Conservation (phyloP, 2,113 vertebrate genomes). For the Mustela lutreola region DNA sequence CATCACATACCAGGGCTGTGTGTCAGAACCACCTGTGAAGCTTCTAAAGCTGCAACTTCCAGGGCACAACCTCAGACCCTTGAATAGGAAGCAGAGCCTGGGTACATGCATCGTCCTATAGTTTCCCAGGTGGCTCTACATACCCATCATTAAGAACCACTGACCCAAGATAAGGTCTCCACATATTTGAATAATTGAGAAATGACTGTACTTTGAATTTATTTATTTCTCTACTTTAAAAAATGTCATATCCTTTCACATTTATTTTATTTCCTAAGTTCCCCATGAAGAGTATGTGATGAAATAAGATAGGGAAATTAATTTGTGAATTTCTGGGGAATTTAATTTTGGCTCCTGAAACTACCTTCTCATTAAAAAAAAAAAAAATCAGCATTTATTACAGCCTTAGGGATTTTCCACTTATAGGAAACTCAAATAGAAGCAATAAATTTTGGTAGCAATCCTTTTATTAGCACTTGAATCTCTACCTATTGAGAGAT, state of each 20-base stretch:
- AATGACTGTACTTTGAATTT: conserved; percentile 19
- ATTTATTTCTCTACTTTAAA: conserved; percentile 37
- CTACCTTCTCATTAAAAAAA: neutral
- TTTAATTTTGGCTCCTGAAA: conserved; percentile 27
- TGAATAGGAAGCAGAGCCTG: neutral
- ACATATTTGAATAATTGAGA: neutral
- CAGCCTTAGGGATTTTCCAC: neutral
- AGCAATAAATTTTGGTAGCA: conserved; percentile 19
- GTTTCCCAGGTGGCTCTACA: neutral
- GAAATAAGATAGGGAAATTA: conserved; percentile 46
- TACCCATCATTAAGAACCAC: neutral
- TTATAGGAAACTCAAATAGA: neutral
- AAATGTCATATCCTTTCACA: neutral
- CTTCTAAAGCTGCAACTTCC: neutral
- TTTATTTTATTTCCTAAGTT: conserved; percentile 38
- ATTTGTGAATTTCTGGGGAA: conserved; percentile 54
- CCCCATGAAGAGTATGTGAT: conserved; percentile 6
- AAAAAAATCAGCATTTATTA: conserved; percentile 24
- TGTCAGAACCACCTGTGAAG: neutral
- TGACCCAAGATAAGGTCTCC: neutral
- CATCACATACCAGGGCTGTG: neutral
- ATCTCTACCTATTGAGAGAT: neutral
- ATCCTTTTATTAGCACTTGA: neutral
- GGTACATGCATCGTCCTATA: neutral
- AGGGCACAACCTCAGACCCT: neutral